Evolutionary conservation across 2,797 vertebrate species (phyloP), one percentile per base, ranked within the genome.

Genomic region (Coranthus polyacanthus): DNA sequence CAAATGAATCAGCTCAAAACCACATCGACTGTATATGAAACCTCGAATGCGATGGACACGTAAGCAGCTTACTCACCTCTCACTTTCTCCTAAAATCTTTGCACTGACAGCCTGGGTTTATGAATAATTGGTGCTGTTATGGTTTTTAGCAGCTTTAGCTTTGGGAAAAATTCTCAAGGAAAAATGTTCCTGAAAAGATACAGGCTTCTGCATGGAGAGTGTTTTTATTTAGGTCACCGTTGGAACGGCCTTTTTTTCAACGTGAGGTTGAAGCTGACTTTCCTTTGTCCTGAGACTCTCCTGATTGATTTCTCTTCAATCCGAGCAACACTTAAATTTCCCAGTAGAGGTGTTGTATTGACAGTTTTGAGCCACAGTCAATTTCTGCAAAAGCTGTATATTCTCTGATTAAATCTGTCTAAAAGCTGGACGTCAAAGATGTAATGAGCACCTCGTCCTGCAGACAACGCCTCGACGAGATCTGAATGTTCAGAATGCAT

Each of bases 101-200:
- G 43, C 52, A 16, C 38, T 11, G 3, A 21, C 42, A 15, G 6
- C 13, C 37, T 34, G 12, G 42, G 16, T 56, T 72, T 22, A 68
- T 72, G 21, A 78, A 63, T 73, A 61, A 69, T 78, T 81, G 24
- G 17, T 34, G 12, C 43, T 42, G 37, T 44, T 57, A 46, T 2
- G 0, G 21, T 67, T 42, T 13, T 60, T 34, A 42, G 46, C 46
- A 41, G 21, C 66, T 75, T 66, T 10, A 62, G 29, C 42, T 72
- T 73, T 22, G 37, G 45, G 18, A 52, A 46, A 44, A 45, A 29
- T 8, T 36, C 26, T 42, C 2, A 16, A 41, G 43, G 26, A 39
- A 38, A 64, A 34, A 17, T 29, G 11, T 62, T 71, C 29, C 44
- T 73, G 22, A 39, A 58, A 42, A 72, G 37, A 76, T 0, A 18